phyloP scores from a whole-genome alignment of 2,888 invertebrate genomes.

The Ditylenchus weischeri region DNA sequence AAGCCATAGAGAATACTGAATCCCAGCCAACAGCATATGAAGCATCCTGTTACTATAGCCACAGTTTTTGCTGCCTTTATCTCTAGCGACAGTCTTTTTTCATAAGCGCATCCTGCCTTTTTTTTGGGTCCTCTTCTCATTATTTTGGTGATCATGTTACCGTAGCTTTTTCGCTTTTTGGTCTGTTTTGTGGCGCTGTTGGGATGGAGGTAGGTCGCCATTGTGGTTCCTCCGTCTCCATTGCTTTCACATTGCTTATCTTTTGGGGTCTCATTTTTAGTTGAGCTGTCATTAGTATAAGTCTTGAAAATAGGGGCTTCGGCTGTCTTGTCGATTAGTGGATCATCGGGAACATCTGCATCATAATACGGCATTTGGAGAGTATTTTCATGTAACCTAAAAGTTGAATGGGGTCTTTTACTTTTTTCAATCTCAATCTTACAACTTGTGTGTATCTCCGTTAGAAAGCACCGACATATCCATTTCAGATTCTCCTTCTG shows the following conservation, averaged over 20 bases:
- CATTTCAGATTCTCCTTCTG: too few relatives aligned
- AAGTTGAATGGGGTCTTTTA: too few relatives aligned
- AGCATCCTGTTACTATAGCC: conserved; percentile 89
- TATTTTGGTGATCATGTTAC: conserved; percentile 30
- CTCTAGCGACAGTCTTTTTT: conserved; percentile 55
- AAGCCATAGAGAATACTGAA: conserved; percentile 70
- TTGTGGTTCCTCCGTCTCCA: background rate
- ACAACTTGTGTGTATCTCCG: too few relatives aligned
- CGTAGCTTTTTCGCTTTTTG: conserved; percentile 31
- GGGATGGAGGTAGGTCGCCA: conserved; percentile 18
- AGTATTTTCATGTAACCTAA: too few relatives aligned
- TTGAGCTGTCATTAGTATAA: too few relatives aligned
- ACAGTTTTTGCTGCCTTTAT: conserved; percentile 57
- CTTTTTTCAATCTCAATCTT: too few relatives aligned
- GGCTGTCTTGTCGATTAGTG: background rate
- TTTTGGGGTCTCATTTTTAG: background rate
- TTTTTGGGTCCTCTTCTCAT: conserved; percentile 36
- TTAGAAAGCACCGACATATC: too few relatives aligned
- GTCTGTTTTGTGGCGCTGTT: conserved; percentile 18
- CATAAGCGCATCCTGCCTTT: conserved; percentile 52
- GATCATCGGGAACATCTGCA: conserved; percentile 5
- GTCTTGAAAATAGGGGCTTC: background rate
- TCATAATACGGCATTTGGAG: conserved; percentile 2
- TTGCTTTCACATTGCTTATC: background rate
- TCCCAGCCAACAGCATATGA: conserved; percentile 92